Base-by-base conservation (phyloP, 1,140 invertebrate species). In the Gryon sp. region DNA sequence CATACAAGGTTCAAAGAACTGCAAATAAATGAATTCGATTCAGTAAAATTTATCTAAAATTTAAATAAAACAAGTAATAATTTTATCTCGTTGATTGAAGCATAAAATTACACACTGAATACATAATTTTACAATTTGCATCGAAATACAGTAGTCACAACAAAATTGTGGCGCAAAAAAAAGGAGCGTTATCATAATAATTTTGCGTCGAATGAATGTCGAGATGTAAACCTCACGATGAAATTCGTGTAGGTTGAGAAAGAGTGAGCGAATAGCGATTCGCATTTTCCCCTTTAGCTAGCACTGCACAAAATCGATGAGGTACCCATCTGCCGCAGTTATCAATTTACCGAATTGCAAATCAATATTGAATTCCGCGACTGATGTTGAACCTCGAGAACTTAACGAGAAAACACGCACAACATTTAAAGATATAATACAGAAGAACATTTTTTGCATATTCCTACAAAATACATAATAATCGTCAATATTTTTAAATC, bases 311-410 rank as follows among this genome's bases (percentile, higher is more conserved):
- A 59, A 78, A 78, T 78, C 69, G 63, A 78, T 74, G 70, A 66
- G 68, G 52, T 76, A 74, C 60, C 80, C 82, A 86, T 86, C 84
- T 82, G 82, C 72, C 78, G 79, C 80, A 75, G 81, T 85, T 88
- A 84, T 86, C 85, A 86, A 86, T 88, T 85, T 85, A 81, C 80
- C 78, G 85, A 86, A 88, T 84, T 84, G 83, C 83, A 81, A 86
- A 87, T 87, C 84, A 81, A 88, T 85, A 86, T 76, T 40, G 55
- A 78, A 78, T 78, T 73, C 73, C 60, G 36, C 74, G 46, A 75
- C 53, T 65, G 59, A 60, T 62, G 72, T 41, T 53, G 32, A 46
- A 55, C 36, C 40, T 59, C n/a, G n/a, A 59, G 43, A 43, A 53
- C 52, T 65, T 57, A 19, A 38, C 19, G 43, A 50, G 66, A 66